Conservation (phyloP, 2,113 vertebrate genomes). For the Nibea albiflora region DNA sequence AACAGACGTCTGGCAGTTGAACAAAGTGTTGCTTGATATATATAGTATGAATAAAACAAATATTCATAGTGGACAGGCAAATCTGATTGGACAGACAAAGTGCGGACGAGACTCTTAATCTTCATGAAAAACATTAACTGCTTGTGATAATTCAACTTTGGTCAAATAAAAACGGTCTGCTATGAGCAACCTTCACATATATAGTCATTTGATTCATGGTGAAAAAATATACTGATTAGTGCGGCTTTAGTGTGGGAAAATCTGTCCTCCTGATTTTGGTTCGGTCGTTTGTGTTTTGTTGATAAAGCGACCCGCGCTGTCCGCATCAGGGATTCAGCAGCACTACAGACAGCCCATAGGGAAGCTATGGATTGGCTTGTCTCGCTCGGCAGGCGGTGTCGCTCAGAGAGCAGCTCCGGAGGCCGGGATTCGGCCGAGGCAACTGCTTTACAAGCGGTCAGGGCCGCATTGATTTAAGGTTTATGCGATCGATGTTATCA, state of each 20-base stretch:
- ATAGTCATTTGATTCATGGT: background rate
- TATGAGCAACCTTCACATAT: background rate
- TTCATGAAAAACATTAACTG: no score
- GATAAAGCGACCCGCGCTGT: slow-evolving; percentile 14
- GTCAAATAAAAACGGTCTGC: background rate
- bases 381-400: slow-evolving; percentile 60
- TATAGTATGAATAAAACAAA: no score
- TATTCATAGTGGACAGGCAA: no score
- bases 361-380: slow-evolving; percentile 68
- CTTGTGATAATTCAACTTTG: background rate
- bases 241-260: background rate
- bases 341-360: slow-evolving; percentile 40
- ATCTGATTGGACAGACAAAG: no score
- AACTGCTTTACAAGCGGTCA: slow-evolving; percentile 71
- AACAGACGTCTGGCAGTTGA: no score
- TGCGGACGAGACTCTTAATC: no score
- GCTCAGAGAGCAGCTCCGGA: slow-evolving; percentile 47
- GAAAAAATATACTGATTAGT: background rate
- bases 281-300: slow-evolving; percentile 25
- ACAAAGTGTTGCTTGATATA: no score
- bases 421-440: slow-evolving; percentile 46
- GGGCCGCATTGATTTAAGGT: slow-evolving; percentile 71
- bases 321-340: slow-evolving; percentile 55
- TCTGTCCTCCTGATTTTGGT: background rate
- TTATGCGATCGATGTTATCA: slow-evolving; percentile 71